Evolutionary conservation across 1,140 invertebrate species (phyloP).

Genomic region (Megathymus violae): DNA sequence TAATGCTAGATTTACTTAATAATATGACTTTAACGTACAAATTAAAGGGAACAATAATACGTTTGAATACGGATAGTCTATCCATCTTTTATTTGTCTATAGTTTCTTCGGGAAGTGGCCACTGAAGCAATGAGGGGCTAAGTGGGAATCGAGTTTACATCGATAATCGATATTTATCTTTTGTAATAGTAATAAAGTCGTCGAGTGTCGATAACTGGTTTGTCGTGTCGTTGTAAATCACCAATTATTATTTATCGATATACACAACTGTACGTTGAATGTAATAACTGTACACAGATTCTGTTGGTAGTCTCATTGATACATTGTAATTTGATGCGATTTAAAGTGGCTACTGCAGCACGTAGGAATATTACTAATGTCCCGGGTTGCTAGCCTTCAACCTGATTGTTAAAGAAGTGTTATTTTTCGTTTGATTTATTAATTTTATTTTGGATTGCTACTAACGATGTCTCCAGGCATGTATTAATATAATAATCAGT

Average conservation of each 20-base stretch:
- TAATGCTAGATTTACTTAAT: too few species aligned
- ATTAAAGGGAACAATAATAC: too few species aligned
- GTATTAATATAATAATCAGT: too few species aligned
- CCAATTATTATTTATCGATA: conserved; percentile 31
- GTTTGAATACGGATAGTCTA: too few species aligned
- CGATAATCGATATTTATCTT: conserved; percentile 56
- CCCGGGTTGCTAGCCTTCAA: not conserved
- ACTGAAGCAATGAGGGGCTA: conserved; percentile 26
- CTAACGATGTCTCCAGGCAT: too few species aligned
- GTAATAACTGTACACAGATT: too few species aligned
- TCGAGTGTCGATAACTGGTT: conserved; percentile 34
- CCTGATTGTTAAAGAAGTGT: not conserved
- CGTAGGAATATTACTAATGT: not conserved
- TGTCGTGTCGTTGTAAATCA: conserved; percentile 21
- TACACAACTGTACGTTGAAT: not conserved
- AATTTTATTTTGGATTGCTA: not conserved
- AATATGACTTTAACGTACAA: too few species aligned
- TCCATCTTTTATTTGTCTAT: conserved; percentile 32
- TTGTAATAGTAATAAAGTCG: conserved; percentile 57
- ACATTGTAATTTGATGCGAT: conserved; percentile 4
- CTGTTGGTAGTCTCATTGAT: not conserved
- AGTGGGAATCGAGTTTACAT: conserved; percentile 40
- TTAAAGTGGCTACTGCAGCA: not conserved
- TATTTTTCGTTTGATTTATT: not conserved
- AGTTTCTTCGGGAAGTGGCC: conserved; percentile 37